Evolutionary conservation across 2,888 invertebrate species (phyloP).

Genomic region (Tetheella fluctuosa): DNA sequence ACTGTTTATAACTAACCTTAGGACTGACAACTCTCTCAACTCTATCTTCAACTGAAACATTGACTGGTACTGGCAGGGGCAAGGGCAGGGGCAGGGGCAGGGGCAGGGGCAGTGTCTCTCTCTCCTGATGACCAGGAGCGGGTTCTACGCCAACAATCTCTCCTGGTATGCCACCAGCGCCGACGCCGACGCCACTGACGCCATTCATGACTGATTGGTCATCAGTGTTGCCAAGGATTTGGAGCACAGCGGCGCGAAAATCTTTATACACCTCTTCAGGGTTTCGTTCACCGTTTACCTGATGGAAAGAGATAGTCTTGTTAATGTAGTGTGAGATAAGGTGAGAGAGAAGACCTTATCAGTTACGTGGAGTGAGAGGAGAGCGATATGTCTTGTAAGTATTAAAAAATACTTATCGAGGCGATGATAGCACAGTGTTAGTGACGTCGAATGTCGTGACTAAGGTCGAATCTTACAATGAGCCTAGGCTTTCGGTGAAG

Average conservation of each 20-base stretch:
- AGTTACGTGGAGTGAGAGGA: too few species aligned
- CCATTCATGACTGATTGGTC: slow-evolving; percentile 86
- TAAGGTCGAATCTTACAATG: too few species aligned
- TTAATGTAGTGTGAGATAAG: too few species aligned
- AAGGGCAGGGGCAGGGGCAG: slow-evolving; percentile 22
- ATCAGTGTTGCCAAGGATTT: slow-evolving; percentile 89
- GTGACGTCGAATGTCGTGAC: too few species aligned
- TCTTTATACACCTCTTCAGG: slow-evolving; percentile 94
- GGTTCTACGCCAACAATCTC: slow-evolving; percentile 86
- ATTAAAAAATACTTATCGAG: too few species aligned
- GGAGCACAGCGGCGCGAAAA: slow-evolving; percentile 90
- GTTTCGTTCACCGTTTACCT: slow-evolving; percentile 95
- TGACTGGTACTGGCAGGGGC: slow-evolving; percentile 29
- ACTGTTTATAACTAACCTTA: slow-evolving; percentile 47
- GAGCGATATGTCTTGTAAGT: too few species aligned
- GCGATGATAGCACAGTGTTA: too few species aligned
- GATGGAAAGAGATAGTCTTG: slow-evolving; percentile 20
- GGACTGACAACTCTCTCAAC: slow-evolving; percentile 51
- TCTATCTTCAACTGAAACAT: slow-evolving; percentile 35
- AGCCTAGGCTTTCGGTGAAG: too few species aligned
- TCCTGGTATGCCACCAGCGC: slow-evolving; percentile 86
- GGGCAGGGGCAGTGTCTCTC: slow-evolving; percentile 14
- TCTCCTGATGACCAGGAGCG: slow-evolving; percentile 61
- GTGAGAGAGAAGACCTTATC: too few species aligned
- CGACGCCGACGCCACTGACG: slow-evolving; percentile 83